phyloP scores from a whole-genome alignment of 1,140 invertebrate species.

The Tribolium castaneum region DNA sequence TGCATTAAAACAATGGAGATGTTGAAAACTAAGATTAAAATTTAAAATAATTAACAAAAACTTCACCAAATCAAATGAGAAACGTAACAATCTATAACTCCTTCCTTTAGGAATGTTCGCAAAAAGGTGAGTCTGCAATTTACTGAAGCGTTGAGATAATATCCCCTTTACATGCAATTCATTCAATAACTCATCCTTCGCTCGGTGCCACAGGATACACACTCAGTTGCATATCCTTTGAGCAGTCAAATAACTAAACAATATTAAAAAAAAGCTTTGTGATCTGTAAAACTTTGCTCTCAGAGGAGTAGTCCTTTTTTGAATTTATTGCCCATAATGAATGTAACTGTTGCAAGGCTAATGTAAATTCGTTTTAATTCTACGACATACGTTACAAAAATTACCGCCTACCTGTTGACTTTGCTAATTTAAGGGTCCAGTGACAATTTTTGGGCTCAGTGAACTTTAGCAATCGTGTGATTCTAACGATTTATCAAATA shows the following conservation, averaged over 20 bases:
- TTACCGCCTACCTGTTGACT: constrained; percentile 14
- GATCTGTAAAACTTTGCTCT: background rate
- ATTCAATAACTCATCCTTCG: background rate
- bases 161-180: background rate
- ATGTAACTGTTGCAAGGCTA: background rate
- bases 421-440: background rate
- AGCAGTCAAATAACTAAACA: background rate
- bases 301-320: background rate
- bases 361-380: background rate
- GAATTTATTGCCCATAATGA: background rate
- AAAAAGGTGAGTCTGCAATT: background rate
- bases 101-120: background rate
- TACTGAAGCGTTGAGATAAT: background rate
- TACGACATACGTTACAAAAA: background rate
- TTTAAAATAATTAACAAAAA: no score
- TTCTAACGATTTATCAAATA: background rate
- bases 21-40: no score
- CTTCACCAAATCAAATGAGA: background rate
- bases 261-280: background rate
- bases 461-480: background rate
- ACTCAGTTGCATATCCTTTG: background rate
- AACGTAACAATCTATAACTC: background rate
- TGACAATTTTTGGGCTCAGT: constrained; percentile 12
- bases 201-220: background rate
- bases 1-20: background rate